Evolutionary conservation across 2,113 vertebrate species (phyloP), one percentile per base, ranked within the genome.

Genomic region (Tauraco erythrolophus): DNA sequence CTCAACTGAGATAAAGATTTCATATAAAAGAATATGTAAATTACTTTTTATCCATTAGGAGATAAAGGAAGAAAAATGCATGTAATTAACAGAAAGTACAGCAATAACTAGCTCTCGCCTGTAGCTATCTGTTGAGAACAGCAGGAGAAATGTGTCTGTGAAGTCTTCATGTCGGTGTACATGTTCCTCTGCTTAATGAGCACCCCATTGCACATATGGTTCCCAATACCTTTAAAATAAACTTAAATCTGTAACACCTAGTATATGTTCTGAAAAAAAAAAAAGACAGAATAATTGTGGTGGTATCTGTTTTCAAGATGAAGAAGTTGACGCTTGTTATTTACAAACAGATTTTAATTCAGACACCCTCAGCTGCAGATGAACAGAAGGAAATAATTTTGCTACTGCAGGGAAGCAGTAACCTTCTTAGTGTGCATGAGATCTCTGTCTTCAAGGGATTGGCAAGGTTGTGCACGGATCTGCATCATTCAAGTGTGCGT

Each of bases 41-140:
- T 89, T 62, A 56, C 64, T 66, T 88, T 89, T 46, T 71, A 54
- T 68, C 78, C 71, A 46, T 83, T 76, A 80, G 46, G 45, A 91
- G 74, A 77, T 60, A 84, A 77, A 91, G 37, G 33, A 84, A 94
- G 88, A 93, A 83, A 76, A 96, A 94, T 53, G 71, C 41, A 33
- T 25, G 41, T 60, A 79, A 93, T 94, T 74, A 95, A 85, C 71
- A 89, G 64, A 90, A 65, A 85, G 57, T 68, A 80, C 48, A 66
- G 88, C 65, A 81, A 74, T 56, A 61, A 76, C 53, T 6, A 51
- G 72, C 39, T 88, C 58, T 69, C 0, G 5, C 51, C 71, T 62
- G 50, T 19, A 64, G 60, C 84, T 92, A 16, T 62, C 54, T 41
- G 43, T 25, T 85, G 30, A 30, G 54, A 85, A 30, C 75, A 87